A percentile compares a stretch with the other conserved stretches of the same genome.
These are phyloP conservation scores for Dynastes grantii DNA, from an alignment of 2,888 invertebrate genomes.

Conservation along the genomic window DNA sequence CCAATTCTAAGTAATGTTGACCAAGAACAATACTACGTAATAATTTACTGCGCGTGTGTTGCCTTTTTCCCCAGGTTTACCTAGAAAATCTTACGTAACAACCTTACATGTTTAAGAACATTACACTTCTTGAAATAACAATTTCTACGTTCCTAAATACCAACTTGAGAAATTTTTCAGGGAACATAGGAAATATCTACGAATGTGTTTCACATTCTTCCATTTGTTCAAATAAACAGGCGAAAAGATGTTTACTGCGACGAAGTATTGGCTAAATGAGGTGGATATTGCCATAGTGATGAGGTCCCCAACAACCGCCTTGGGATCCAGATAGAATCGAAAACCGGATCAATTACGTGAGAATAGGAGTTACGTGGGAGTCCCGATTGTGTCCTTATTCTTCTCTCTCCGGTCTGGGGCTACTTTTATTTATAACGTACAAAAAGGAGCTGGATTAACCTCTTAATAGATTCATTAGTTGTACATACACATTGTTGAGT, in stretches of 20 bases:
- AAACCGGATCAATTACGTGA: conserved; percentile 1
- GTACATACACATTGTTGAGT: too few species aligned
- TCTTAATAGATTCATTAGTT: too few species aligned
- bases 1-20: too few species aligned
- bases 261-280: conserved; percentile 8
- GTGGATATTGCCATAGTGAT: conserved; percentile 28
- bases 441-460: too few species aligned
- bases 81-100: too few species aligned
- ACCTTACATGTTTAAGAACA: too few species aligned
- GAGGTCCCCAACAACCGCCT: conserved; percentile 24
- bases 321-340: not conserved
- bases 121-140: too few species aligned
- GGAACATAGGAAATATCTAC: not conserved
- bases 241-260: not conserved
- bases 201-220: not conserved
- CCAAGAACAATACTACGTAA: too few species aligned
- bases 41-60: too few species aligned
- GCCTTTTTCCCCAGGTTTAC: too few species aligned
- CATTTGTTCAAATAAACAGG: not conserved
- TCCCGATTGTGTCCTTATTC: not conserved
- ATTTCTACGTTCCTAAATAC: too few species aligned
- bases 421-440: too few species aligned
- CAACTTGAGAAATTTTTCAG: not conserved
- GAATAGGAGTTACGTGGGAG: not conserved
- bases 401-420: not conserved